A percentile compares a stretch with the other conserved stretches of the same genome.
Conservation (phyloP, 2,113 vertebrate species). For the Bubo bubo region DNA sequence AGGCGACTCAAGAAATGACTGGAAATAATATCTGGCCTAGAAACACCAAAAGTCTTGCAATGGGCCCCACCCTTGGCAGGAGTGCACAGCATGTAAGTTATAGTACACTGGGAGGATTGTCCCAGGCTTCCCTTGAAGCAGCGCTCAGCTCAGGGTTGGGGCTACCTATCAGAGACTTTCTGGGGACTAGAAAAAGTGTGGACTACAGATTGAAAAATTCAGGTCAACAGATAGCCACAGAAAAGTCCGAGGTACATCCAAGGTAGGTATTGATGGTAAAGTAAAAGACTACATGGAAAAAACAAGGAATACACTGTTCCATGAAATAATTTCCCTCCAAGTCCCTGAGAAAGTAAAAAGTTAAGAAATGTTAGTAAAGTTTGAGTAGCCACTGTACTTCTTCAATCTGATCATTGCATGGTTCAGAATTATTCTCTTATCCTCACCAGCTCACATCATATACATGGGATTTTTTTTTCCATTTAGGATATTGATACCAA, state of each 20-base stretch:
- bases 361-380: not conserved
- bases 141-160: not conserved
- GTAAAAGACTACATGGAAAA: not conserved
- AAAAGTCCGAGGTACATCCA: not conserved
- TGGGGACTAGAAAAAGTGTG: not conserved
- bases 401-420: not conserved
- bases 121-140: not conserved
- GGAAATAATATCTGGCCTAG: slow-evolving; percentile 42
- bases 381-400: not conserved
- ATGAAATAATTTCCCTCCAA: not conserved
- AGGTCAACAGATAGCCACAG: not conserved
- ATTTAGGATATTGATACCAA: not conserved
- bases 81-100: not conserved
- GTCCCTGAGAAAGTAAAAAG: not conserved
- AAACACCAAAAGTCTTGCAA: slow-evolving; percentile 15
- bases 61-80: slow-evolving; percentile 42
- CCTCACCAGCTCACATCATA: not conserved
- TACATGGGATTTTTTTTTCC: not conserved
- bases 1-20: not conserved
- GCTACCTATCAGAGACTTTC: not conserved
- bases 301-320: not conserved
- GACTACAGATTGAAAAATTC: not conserved
- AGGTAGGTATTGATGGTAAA: not conserved
- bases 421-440: not conserved
- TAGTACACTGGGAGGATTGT: not conserved